These are phyloP conservation scores for Lagopus leucura DNA, from an alignment of 2,113 vertebrate species.

Conservation along the genomic window DNA sequence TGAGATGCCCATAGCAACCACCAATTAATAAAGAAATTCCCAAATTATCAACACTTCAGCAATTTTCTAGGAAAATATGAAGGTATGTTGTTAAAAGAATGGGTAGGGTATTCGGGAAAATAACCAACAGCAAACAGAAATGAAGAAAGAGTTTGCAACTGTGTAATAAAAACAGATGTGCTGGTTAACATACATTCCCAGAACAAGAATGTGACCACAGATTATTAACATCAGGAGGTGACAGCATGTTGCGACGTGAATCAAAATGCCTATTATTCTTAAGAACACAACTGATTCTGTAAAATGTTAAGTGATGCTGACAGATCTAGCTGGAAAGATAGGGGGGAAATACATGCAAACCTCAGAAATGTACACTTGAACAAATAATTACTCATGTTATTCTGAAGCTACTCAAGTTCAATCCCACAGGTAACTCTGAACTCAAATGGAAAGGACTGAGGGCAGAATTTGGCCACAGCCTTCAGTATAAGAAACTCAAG, in stretches of 20 bases:
- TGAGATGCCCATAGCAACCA: slow-evolving; percentile 35
- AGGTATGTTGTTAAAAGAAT: not conserved
- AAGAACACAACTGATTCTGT: slow-evolving; percentile 19
- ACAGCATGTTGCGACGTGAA: not conserved
- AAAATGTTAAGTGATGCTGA: not conserved
- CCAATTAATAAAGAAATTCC: not conserved
- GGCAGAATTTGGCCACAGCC: not conserved
- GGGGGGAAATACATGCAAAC: not conserved
- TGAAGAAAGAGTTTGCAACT: not conserved
- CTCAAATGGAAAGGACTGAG: not conserved
- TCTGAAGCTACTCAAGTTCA: not conserved
- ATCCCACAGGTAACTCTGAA: not conserved
- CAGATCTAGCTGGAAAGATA: not conserved
- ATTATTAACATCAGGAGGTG: not conserved
- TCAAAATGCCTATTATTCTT: not conserved
- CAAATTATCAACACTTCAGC: not conserved
- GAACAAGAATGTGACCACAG: not conserved
- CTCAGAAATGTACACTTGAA: not conserved
- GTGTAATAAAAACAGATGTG: not conserved
- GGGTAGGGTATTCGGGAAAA: not conserved
- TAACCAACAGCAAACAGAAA: not conserved
- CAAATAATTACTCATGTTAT: not conserved
- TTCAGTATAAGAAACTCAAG: not conserved
- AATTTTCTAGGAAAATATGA: not conserved
- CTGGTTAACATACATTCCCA: not conserved